Conservation (phyloP, 2,888 invertebrate genomes). For the Schrankia costaestrigalis region DNA sequence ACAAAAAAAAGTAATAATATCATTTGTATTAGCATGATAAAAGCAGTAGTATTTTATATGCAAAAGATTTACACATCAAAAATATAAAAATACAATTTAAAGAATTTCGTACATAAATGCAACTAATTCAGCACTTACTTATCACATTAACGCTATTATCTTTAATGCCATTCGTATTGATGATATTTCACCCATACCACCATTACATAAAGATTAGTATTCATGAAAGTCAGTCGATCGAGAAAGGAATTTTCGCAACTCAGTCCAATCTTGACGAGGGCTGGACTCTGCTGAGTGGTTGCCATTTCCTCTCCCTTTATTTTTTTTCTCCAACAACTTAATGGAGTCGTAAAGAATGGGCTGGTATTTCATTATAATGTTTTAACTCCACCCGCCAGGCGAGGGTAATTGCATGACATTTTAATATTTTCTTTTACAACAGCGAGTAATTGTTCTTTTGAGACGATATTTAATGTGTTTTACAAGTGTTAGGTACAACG, state of each 20-base stretch:
- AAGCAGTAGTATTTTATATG: no score
- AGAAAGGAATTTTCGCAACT: slow-evolving; percentile 73
- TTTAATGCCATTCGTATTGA: slow-evolving; percentile 57
- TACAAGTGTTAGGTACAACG: no score
- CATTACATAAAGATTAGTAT: slow-evolving; percentile 75
- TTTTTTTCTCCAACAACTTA: slow-evolving; percentile 72
- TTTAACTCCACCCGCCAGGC: slow-evolving; percentile 55
- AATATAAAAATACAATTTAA: no score
- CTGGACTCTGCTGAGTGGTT: slow-evolving; percentile 66
- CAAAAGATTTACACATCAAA: no score
- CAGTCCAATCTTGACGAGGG: slow-evolving; percentile 66
- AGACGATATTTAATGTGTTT: no score
- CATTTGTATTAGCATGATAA: no score
- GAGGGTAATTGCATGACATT: slow-evolving; percentile 45
- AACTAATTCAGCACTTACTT: slow-evolving; percentile 28
- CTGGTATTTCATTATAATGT: slow-evolving; percentile 69
- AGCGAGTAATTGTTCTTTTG: slow-evolving; percentile 10
- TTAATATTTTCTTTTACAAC: slow-evolving; percentile 18
- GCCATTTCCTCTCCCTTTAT: slow-evolving; percentile 68
- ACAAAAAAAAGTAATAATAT: no score
- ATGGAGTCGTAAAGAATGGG: slow-evolving; percentile 71
- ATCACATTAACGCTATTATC: slow-evolving; percentile 50
- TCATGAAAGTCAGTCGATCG: slow-evolving; percentile 77
- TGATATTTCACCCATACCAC: slow-evolving; percentile 54
- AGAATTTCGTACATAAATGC: slow-evolving; percentile 27